Evolutionary conservation across 2,113 vertebrate genomes (phyloP), one percentile per base, ranked within the genome.

Genomic region (Rhea pennata): DNA sequence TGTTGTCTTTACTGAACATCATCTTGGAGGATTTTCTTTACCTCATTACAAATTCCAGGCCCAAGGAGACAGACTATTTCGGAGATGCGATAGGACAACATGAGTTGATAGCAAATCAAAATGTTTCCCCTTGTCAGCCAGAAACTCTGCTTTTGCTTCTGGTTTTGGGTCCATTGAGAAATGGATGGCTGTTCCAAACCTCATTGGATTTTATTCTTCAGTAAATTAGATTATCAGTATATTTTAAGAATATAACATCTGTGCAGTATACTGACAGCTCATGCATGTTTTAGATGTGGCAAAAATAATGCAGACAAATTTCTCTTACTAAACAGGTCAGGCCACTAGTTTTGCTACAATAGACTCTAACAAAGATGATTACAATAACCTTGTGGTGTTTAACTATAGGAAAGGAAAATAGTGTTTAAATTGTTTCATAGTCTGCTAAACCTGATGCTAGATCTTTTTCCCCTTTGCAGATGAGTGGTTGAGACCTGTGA

Each of bases 401-500:
- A 40, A 3, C 40, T 78, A 1, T 61, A 70, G n/a, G 40, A 72
- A 71, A 61, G 8, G 8, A 70, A 27, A 46, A 12, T 14, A 5
- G 20, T 8, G 7, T 23, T 31, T 27, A 0, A 4, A 6, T 44
- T 46, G 20, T 26, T 85, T 53, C 40, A 19, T 19, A 8, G 4
- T 23, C 8, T 17, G 14, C 10, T 20, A 15, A 9, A 1, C 9
- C 48, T 95, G 58, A 92, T 33, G 58, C 36, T 59, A 3, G 2
- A 6, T 67, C 39, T 72, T 11, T 13, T 46, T 93, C 54, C 36
- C 31, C 64, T 69, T 98, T 98, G 61, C 98, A 99, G 99, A 99
- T 54, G 99, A 99, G 71, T 99, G 99, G 99, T 72, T 99, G 96
- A 99, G 99, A 96, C 99, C 99, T 1, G 99, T 99, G 87, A 98